Conservation (phyloP, 2,888 invertebrate genomes). For the Brachylomia viminalis region DNA sequence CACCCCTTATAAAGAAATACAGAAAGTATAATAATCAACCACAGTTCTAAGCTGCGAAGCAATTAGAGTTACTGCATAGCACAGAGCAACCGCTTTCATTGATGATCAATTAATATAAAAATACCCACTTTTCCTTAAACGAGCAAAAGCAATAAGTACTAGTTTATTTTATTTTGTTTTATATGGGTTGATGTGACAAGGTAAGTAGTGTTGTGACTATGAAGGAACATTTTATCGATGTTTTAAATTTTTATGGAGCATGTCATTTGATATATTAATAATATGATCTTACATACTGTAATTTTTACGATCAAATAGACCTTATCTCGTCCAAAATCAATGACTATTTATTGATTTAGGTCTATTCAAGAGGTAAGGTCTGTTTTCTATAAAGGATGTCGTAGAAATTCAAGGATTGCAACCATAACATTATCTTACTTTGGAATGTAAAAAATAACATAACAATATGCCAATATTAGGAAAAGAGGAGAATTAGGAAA, state of each 20-base stretch:
- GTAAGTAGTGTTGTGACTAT: slow-evolving; percentile 50
- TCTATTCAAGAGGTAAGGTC: background rate
- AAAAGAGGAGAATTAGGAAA: too few relatives aligned
- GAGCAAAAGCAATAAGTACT: slow-evolving; percentile 49
- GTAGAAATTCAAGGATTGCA: background rate
- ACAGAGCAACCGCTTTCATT: slow-evolving; percentile 63
- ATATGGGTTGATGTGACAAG: slow-evolving; percentile 48
- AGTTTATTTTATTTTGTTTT: slow-evolving; percentile 29
- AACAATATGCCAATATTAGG: too few relatives aligned
- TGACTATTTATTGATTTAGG: background rate
- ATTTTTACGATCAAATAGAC: too few relatives aligned
- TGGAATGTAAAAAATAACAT: background rate
- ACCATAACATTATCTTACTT: background rate
- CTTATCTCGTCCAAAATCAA: too few relatives aligned
- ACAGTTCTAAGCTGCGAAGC: slow-evolving; percentile 27
- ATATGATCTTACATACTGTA: background rate
- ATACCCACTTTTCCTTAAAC: slow-evolving; percentile 44
- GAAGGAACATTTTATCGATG: background rate
- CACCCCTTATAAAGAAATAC: slow-evolving; percentile 10
- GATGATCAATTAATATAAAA: slow-evolving; percentile 65
- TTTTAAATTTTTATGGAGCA: background rate
- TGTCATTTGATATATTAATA: background rate
- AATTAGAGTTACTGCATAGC: slow-evolving; percentile 51
- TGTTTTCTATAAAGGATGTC: background rate
- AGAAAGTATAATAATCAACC: slow-evolving; percentile 34